phyloP scores from a whole-genome alignment of 2,113 vertebrate genomes.

The Rutilus rutilus region DNA sequence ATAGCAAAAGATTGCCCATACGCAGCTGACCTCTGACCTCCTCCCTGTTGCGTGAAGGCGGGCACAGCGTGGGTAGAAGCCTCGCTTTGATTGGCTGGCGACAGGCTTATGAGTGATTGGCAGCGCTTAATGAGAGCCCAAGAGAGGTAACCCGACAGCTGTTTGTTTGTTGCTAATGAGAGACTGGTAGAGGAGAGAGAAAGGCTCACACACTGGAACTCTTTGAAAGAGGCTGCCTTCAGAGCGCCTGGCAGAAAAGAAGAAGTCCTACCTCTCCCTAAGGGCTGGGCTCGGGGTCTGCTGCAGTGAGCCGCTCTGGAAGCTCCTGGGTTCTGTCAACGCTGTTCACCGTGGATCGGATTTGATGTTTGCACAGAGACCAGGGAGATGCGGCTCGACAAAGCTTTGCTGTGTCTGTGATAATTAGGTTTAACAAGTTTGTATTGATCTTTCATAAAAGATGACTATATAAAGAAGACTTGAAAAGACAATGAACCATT shows the following conservation, averaged over 20 bases:
- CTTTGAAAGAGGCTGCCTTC: constrained; percentile 70
- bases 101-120: constrained; percentile 70
- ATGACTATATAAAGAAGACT: background rate
- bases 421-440: constrained; percentile 33
- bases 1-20: constrained; percentile 6
- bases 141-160: constrained; percentile 78
- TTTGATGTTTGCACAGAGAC: constrained; percentile 37
- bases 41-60: constrained; percentile 63
- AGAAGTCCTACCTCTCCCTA: constrained; percentile 68
- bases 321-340: constrained; percentile 25
- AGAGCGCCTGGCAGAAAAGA: constrained; percentile 66
- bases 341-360: background rate
- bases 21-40: constrained; percentile 50
- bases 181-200: constrained; percentile 72
- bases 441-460: constrained; percentile 18
- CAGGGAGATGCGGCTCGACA: constrained; percentile 8
- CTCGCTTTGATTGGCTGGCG: constrained; percentile 73
- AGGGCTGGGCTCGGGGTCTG: constrained; percentile 66
- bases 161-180: constrained; percentile 81
- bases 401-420: constrained; percentile 33
- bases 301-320: background rate
- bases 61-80: constrained; percentile 66
- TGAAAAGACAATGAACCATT: constrained; percentile 18
- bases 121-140: constrained; percentile 78
- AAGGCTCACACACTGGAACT: constrained; percentile 70